Base-by-base conservation (phyloP, 1,140 invertebrate species). In the Protaetia brevitarsis region DNA sequence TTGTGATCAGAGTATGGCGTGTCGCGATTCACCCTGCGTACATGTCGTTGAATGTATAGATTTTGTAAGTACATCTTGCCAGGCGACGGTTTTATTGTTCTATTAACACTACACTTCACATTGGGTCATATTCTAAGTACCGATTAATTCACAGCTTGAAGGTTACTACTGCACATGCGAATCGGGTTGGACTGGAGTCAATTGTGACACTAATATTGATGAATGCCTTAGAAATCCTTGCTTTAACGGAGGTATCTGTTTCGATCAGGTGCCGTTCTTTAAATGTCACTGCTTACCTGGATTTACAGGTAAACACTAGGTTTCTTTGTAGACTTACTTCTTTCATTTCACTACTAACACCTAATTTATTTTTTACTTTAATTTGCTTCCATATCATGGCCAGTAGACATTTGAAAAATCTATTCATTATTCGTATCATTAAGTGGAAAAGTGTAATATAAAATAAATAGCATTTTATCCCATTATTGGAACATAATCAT, bases 81-180 rank as follows among this genome's bases (percentile, higher is more conserved):
- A n/a, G n/a, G n/a, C n/a, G n/a, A n/a, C n/a, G n/a, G n/a, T n/a
- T n/a, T n/a, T n/a, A n/a, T n/a, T n/a, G n/a, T n/a, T n/a, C n/a
- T n/a, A n/a, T 19, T 51, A 10, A 8, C 16, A 51, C 21, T 51
- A 23, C n/a, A n/a, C 11, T 51, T 51, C 41, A 51, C 41, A 51
- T 10, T 21, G 21, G 34, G 13, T 64, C 13, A 13, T 64, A 28
- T 30, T 28, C n/a, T 26, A 45, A 51, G 21, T 36, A 36, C 3
- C 13, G 29, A 64, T 71, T 71, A 56, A 64, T 72, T 67, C 72
- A 65, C 77, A 86, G 85, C 71, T 82, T 26, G 21, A 41, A 13
- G 83, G 84, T 19, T 93, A 89, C 80, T 86, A 86, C 66, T 93
- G 92, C 81, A 83, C 83, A 58, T 93, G 91, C 77, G 83, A 86